These are phyloP conservation scores for Vulpes ferrilata DNA, from an alignment of 2,113 vertebrate genomes.

Conservation along the genomic window DNA sequence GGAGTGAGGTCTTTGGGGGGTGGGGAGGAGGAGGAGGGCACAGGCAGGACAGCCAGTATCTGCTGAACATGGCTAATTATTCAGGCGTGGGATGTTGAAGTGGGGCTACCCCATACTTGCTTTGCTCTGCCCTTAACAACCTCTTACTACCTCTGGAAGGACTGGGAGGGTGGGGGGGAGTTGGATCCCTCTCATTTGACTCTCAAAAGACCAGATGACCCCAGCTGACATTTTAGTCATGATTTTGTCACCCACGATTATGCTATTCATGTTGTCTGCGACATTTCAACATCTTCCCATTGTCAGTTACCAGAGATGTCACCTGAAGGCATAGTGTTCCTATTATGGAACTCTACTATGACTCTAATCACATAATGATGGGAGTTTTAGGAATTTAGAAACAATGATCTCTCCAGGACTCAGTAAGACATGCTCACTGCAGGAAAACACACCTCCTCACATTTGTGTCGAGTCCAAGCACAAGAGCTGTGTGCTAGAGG, in stretches of 20 bases:
- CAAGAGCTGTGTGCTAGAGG: not conserved
- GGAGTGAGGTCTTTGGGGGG: not conserved
- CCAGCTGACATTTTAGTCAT: not conserved
- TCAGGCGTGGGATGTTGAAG: not conserved
- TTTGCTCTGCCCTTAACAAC: not conserved
- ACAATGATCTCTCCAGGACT: not conserved
- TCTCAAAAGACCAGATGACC: not conserved
- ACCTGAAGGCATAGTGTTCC: not conserved
- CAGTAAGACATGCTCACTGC: not conserved
- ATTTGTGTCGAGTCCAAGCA: not conserved
- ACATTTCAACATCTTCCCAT: not conserved
- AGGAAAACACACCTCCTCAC: not conserved
- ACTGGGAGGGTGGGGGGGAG: not conserved
- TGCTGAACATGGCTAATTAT: not conserved
- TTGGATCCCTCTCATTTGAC: not conserved
- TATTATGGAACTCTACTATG: not conserved
- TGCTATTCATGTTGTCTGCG: not conserved
- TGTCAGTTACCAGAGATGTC: not conserved
- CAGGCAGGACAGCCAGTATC: not conserved
- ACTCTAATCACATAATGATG: not conserved
- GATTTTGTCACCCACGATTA: not conserved
- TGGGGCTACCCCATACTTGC: no score
- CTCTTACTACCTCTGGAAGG: not conserved
- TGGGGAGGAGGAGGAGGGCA: no score
- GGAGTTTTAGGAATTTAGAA: not conserved